phyloP scores from a whole-genome alignment of 2,797 vertebrate species.

The Enteromius viviparus region DNA sequence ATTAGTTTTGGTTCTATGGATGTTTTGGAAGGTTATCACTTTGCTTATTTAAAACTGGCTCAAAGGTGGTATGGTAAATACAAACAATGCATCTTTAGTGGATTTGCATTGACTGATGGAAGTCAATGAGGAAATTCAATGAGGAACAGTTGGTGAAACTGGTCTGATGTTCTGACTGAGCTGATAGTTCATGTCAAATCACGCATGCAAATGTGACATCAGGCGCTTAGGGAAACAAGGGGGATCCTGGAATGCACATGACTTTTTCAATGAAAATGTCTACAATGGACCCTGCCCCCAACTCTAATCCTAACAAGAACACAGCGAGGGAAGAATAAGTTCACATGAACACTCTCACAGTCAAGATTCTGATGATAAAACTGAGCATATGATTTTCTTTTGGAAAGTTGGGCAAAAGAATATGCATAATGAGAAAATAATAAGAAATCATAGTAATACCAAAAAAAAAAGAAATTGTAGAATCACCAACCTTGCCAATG shows the following conservation, averaged over 20 bases:
- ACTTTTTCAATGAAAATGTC: slow-evolving; percentile 33
- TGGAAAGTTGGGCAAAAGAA: background rate
- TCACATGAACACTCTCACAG: slow-evolving; percentile 17
- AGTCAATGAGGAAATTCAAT: slow-evolving; percentile 2
- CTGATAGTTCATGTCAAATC: slow-evolving; percentile 32
- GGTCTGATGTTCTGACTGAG: background rate
- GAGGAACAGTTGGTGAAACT: background rate
- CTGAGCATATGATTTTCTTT: background rate
- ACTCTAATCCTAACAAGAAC: slow-evolving; percentile 9
- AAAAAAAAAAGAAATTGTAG: background rate
- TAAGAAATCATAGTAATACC: background rate
- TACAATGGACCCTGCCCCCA: slow-evolving; percentile 47
- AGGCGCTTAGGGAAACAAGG: slow-evolving; percentile 26
- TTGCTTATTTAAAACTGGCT: background rate
- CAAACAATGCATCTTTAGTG: background rate
- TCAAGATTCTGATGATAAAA: slow-evolving; percentile 18
- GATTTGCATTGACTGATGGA: background rate
- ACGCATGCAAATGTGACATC: slow-evolving; percentile 42
- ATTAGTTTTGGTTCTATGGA: no score
- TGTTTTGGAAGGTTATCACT: background rate
- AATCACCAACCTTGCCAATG: background rate
- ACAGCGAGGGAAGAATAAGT: slow-evolving; percentile 24
- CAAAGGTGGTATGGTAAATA: background rate
- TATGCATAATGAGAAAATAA: background rate
- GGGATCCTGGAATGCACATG: slow-evolving; percentile 44